Evolutionary conservation across 2,888 invertebrate genomes (phyloP), one percentile per base, ranked within the genome.

Genomic region (Opisthograptis luteolata): DNA sequence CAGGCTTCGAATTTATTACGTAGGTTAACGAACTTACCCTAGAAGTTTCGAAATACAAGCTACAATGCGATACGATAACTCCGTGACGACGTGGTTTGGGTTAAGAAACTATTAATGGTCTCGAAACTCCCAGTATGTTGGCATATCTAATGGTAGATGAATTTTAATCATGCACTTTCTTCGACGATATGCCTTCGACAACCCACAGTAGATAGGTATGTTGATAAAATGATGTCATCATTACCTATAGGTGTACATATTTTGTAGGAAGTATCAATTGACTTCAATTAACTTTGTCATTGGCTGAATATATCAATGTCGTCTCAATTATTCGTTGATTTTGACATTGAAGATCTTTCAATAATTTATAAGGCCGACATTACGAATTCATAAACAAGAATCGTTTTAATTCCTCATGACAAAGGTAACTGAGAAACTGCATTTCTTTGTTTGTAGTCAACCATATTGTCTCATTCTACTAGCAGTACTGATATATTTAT

Each of bases 1-100:
- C 60, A 51, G 50, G 51, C 56, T 58, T 52, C 34, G 48, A 51
- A 58, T 58, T 45, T 53, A 48, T 46, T 46, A 54, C 44, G 25
- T 49, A 55, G 62, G 62, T 62, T 46, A 59, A 57, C 49, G 62
- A 62, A 62, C 62, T 54, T 49, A 52, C 54, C 52, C 45, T 58
- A 58, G 53, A 51, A 46, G 55, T 54, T 41, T 34, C 32, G 39
- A 39, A 58, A 55, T 51, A 45, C 50, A 22, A 48, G 48, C 44
- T 39, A 56, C 50, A 47, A 49, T 48, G 10, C 32, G 36, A 37
- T 36, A 45, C 50, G 53, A 58, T 53, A 52, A 55, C 40, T 47
- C 42, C 30, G 45, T 56, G 55, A 58, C 54, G 40, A 58, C 54
- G 40, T 42, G 45, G 31, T 44, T 19, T 52, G 44, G 57, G 57